Percentiles rank a stretch among this genome's conserved stretches.
Conservation (phyloP, 2,888 invertebrate genomes). For the Stegana nigrithorax region DNA sequence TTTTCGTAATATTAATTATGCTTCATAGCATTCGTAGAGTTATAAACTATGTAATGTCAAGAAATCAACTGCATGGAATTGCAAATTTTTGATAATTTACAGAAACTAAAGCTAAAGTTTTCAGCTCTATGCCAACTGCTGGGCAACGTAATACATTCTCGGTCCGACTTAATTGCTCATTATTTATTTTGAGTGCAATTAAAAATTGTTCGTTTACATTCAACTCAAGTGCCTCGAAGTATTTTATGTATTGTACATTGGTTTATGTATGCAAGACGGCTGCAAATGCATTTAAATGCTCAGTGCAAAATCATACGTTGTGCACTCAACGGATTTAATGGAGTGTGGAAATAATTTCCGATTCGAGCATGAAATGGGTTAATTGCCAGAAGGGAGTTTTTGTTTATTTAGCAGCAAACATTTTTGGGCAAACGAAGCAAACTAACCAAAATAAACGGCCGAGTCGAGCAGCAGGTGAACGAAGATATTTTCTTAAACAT, state of each 20-base stretch:
- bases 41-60: too few relatives aligned
- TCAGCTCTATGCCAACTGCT: too few relatives aligned
- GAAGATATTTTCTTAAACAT: too few relatives aligned
- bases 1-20: too few relatives aligned
- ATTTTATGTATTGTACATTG: too few relatives aligned
- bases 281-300: slow-evolving; percentile 31
- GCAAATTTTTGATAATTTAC: too few relatives aligned
- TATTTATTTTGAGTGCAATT: neutral
- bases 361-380: neutral
- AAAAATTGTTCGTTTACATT: neutral
- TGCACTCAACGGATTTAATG: slow-evolving; percentile 12
- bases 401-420: slow-evolving; percentile 15
- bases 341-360: neutral
- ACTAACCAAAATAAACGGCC: neutral
- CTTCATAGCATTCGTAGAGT: too few relatives aligned
- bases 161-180: neutral
- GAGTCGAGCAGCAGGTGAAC: neutral
- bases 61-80: too few relatives aligned
- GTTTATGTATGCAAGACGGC: neutral
- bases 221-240: neutral
- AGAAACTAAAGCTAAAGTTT: too few relatives aligned
- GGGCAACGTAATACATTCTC: neutral
- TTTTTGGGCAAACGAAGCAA: too few relatives aligned
- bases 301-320: too few relatives aligned
- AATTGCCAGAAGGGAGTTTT: slow-evolving; percentile 2